Evolutionary conservation across 2,888 invertebrate genomes (phyloP).

Genomic region (Pemphredon lugubris): DNA sequence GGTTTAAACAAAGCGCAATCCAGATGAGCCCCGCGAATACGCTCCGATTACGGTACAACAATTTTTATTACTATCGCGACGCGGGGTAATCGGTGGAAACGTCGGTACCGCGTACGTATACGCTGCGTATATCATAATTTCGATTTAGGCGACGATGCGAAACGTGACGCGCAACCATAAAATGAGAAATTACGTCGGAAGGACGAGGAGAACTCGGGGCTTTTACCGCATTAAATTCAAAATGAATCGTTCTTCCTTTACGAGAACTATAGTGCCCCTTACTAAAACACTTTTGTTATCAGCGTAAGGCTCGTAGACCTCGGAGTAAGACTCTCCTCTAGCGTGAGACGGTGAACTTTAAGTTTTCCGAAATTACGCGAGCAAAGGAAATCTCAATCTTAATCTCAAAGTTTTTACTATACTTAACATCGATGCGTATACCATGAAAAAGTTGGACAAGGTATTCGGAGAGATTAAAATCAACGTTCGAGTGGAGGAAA

Average conservation of each 20-base stretch:
- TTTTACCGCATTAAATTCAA: conserved; percentile 9
- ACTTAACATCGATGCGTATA: conserved; percentile 37
- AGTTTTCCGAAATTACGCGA: conserved; percentile 37
- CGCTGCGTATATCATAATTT: too few relatives aligned
- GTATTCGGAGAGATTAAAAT: conserved; percentile 38
- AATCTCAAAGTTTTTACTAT: conserved; percentile 43
- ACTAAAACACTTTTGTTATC: conserved; percentile 31
- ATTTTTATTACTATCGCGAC: background rate
- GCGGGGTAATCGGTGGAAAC: too few relatives aligned
- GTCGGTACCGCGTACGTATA: too few relatives aligned
- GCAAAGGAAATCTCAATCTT: conserved; percentile 32
- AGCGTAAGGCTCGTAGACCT: background rate
- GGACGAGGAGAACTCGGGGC: background rate
- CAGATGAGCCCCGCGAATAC: background rate
- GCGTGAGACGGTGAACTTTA: background rate
- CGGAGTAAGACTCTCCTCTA: background rate
- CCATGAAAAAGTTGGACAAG: conserved; percentile 49
- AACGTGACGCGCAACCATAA: background rate
- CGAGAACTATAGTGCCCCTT: background rate
- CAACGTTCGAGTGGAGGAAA: background rate
- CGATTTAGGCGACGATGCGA: background rate
- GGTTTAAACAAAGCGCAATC: conserved; percentile 10
- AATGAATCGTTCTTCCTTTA: background rate
- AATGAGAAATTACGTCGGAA: background rate
- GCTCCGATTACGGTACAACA: background rate